These are phyloP conservation scores for Porites evermanni DNA, from an alignment of 92 coral and sea anemone species.

Conservation along the genomic window DNA sequence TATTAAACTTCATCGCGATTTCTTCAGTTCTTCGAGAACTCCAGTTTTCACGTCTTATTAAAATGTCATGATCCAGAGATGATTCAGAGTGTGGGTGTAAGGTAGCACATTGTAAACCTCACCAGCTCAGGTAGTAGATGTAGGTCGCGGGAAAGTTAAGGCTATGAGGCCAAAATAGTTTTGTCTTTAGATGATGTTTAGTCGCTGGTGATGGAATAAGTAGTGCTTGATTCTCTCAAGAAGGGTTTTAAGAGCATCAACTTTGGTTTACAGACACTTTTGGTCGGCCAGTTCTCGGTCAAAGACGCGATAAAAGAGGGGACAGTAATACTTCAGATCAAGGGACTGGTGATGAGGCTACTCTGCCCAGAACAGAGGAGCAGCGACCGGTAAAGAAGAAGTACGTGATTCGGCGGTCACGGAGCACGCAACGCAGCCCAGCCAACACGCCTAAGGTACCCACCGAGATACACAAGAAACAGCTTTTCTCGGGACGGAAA, in stretches of 20 bases:
- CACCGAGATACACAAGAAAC: slow-evolving; percentile 35
- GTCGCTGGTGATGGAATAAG: too few species aligned
- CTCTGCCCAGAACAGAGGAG: slow-evolving; percentile 72
- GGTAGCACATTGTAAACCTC: too few species aligned
- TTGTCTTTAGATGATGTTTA: too few species aligned
- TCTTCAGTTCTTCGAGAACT: too few species aligned
- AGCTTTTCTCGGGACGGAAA: slow-evolving; percentile 16
- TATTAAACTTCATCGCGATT: too few species aligned
- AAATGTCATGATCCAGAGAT: too few species aligned
- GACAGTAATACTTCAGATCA: slow-evolving; percentile 85
- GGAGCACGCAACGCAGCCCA: slow-evolving; percentile 15
- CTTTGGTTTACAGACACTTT: slow-evolving; percentile 13
- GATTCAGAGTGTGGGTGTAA: too few species aligned
- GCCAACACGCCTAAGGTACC: slow-evolving; percentile 45
- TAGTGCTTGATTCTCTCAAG: not conserved
- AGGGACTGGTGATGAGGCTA: slow-evolving; percentile 90
- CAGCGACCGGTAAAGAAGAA: slow-evolving; percentile 39
- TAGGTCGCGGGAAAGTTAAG: too few species aligned
- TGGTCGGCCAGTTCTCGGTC: slow-evolving; percentile 35
- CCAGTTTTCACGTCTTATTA: too few species aligned
- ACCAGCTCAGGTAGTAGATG: too few species aligned
- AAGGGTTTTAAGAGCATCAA: not conserved
- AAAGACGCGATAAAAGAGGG: slow-evolving; percentile 21
- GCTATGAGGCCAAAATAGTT: too few species aligned
- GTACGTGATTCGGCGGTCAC: slow-evolving; percentile 12